Conservation (phyloP, 2,888 invertebrate genomes). For the Mythimna ferrago region DNA sequence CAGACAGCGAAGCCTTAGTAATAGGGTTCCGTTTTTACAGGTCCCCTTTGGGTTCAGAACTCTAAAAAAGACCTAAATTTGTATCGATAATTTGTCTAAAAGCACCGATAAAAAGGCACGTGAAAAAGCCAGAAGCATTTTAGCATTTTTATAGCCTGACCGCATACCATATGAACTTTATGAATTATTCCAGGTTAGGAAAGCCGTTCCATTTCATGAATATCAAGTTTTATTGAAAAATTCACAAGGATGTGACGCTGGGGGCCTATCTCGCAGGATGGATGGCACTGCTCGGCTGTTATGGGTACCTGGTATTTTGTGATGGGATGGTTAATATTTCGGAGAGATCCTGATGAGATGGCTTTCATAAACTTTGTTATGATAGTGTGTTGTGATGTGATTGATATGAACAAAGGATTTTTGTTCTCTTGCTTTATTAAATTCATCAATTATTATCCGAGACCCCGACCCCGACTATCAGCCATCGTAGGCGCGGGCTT, state of each 20-base stretch:
- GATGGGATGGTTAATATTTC: constrained; percentile 35
- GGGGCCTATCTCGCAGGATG: constrained; percentile 29
- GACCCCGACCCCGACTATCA: too few species aligned
- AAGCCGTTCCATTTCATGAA: constrained; percentile 34
- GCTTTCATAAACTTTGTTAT: not conserved
- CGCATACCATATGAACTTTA: constrained; percentile 2
- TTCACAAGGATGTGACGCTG: constrained; percentile 42
- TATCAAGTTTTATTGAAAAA: constrained; percentile 51
- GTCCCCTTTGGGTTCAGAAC: too few species aligned
- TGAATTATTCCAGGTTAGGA: constrained; percentile 44
- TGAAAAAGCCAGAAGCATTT: constrained; percentile 20
- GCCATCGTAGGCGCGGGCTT: too few species aligned
- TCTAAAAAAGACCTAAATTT: not conserved
- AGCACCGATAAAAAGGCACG: constrained; percentile 16
- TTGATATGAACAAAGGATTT: not conserved
- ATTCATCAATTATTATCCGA: too few species aligned
- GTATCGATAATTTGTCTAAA: constrained; percentile 17
- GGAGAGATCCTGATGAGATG: not conserved
- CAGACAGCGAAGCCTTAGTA: too few species aligned
- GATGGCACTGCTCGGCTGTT: constrained; percentile 5
- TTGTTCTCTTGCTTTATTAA: too few species aligned
- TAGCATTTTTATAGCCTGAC: constrained; percentile 21
- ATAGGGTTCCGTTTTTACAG: too few species aligned
- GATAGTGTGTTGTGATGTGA: not conserved
- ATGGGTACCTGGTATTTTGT: constrained; percentile 18